Conservation (phyloP, 2,797 vertebrate species). For the Thamnophis elegans region DNA sequence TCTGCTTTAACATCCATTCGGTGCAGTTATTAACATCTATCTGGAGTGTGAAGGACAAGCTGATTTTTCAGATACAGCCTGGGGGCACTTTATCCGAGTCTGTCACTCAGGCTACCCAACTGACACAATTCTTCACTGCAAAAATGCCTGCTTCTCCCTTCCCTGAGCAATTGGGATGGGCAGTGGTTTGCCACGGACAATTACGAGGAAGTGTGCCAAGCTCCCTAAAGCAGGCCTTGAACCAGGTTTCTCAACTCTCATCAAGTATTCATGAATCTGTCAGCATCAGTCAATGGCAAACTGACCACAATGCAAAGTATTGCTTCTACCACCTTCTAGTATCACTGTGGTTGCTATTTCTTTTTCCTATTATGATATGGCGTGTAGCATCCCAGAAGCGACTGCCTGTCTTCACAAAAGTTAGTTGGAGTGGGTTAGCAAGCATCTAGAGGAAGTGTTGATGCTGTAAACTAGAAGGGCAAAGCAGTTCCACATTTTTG, state of each 20-base stretch:
- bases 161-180: not conserved
- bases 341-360: not conserved
- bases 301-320: not conserved
- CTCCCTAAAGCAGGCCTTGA: not conserved
- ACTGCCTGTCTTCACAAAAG: not conserved
- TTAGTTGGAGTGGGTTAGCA: not conserved
- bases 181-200: not conserved
- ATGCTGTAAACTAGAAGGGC: not conserved
- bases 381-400: not conserved
- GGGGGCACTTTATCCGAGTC: conserved; percentile 58
- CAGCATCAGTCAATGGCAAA: not conserved
- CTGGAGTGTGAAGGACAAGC: conserved; percentile 72
- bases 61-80: conserved; percentile 64
- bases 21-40: conserved; percentile 73
- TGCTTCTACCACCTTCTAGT: not conserved
- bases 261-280: not conserved
- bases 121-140: conserved; percentile 3
- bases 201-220: not conserved
- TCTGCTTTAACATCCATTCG: conserved; percentile 68
- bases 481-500: not conserved
- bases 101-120: conserved; percentile 46
- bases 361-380: not conserved
- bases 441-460: not conserved
- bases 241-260: not conserved
- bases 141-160: accelerated